Percentiles rank a stretch among this genome's conserved stretches.
phyloP scores from a whole-genome alignment of 92 coral and sea anemone species.

The Ricordea florida region DNA sequence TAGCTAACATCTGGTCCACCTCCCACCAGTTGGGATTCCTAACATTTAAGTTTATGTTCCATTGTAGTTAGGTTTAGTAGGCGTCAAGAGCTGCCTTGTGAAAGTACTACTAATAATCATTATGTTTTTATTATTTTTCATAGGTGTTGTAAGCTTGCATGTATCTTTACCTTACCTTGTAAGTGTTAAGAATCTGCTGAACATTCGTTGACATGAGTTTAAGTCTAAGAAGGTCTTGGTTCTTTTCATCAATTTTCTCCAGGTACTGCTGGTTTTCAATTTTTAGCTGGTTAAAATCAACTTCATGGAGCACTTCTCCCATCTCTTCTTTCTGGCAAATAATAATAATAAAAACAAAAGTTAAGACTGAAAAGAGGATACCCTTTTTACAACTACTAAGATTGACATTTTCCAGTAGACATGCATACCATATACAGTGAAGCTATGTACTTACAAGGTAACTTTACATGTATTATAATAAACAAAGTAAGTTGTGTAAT shows the following conservation, averaged over 20 bases:
- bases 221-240: slow-evolving; percentile 92
- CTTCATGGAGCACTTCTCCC: slow-evolving; percentile 99
- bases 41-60: too few species aligned
- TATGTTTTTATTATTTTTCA: not conserved
- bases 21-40: too few species aligned
- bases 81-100: not conserved
- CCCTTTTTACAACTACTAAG: too few species aligned
- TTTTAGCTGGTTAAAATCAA: slow-evolving; percentile 96
- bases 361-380: not conserved
- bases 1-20: too few species aligned
- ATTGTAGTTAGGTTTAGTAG: too few species aligned
- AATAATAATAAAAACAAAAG: not conserved
- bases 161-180: slow-evolving; percentile 69
- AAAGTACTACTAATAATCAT: not conserved
- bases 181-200: slow-evolving; percentile 91
- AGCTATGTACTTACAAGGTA: too few species aligned
- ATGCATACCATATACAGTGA: too few species aligned
- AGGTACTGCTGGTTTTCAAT: slow-evolving; percentile 98
- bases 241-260: slow-evolving; percentile 98
- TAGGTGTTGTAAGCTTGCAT: not conserved
- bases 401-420: too few species aligned
- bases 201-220: slow-evolving; percentile 97
- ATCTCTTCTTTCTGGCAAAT: slow-evolving; percentile 92
- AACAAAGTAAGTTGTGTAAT: too few species aligned
- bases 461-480: not conserved